phyloP scores from a whole-genome alignment of 2,113 vertebrate genomes.

The Chiloscyllium plagiosum region DNA sequence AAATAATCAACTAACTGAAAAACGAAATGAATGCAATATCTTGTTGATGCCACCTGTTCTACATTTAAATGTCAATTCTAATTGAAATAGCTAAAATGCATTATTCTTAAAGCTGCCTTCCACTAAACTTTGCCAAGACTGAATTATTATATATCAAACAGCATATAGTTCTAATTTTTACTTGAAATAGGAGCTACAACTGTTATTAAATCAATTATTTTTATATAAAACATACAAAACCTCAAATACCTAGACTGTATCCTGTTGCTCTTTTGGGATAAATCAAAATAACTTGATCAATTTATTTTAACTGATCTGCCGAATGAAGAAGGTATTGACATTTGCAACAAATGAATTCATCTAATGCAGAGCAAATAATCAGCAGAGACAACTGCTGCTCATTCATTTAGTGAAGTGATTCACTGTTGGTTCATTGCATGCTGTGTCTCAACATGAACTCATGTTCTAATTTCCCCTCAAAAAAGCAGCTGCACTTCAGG shows the following conservation, averaged over 20 bases:
- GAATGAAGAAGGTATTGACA: slow-evolving; percentile 62
- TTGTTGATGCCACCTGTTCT: background rate
- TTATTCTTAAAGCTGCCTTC: background rate
- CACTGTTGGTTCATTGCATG: background rate
- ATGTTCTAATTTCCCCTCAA: background rate
- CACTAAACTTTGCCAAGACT: background rate
- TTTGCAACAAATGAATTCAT: slow-evolving; percentile 51
- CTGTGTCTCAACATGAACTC: background rate
- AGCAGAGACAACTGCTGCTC: slow-evolving; percentile 57
- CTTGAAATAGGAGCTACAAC: background rate
- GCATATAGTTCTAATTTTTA: background rate
- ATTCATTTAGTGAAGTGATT: slow-evolving; percentile 2
- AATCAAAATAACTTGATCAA: slow-evolving; percentile 47
- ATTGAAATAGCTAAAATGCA: background rate
- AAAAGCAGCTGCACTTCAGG: background rate
- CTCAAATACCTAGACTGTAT: too few relatives aligned
- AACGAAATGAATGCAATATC: background rate
- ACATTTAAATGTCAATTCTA: background rate
- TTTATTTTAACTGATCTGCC: slow-evolving; percentile 60
- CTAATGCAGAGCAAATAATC: slow-evolving; percentile 52
- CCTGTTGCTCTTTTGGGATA: slow-evolving; percentile 40
- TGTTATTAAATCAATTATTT: background rate
- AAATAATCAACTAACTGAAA: background rate
- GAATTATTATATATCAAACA: background rate
- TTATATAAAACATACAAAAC: background rate